Conservation (phyloP, 2,888 invertebrate species). For the Clivina fossor region DNA sequence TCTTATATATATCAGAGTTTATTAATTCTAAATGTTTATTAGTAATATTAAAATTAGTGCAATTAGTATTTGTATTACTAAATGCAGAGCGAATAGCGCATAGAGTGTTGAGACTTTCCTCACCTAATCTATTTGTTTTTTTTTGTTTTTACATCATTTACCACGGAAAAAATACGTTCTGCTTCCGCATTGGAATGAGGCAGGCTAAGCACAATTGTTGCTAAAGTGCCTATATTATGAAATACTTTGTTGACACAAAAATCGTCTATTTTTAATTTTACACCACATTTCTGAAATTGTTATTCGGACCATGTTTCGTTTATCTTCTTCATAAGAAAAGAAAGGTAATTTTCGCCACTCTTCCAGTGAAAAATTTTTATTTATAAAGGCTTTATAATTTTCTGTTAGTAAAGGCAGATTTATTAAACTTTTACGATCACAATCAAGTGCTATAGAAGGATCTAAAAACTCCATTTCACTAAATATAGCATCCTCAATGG, state of each 20-base stretch:
- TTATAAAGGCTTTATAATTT: not conserved
- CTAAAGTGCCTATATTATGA: conserved; percentile 2
- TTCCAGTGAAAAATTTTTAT: not conserved
- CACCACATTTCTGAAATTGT: not conserved
- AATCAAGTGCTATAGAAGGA: not conserved
- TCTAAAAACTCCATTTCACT: not conserved
- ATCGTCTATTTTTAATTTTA: conserved; percentile 5
- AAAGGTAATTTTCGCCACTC: conserved; percentile 6
- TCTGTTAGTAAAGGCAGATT: not conserved
- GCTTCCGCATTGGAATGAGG: not conserved
- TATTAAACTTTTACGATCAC: not conserved
- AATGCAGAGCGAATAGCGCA: too few relatives aligned
- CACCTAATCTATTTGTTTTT: conserved; percentile 12
- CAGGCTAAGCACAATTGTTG: not conserved
- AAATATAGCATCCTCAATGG: not conserved
- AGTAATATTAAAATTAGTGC: too few relatives aligned
- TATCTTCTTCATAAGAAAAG: not conserved
- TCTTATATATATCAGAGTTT: too few relatives aligned
- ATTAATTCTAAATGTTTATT: too few relatives aligned
- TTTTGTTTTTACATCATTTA: not conserved
- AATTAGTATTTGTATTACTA: too few relatives aligned
- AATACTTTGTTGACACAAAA: not conserved
- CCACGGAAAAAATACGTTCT: not conserved
- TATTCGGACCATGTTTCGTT: not conserved
- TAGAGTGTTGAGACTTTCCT: too few relatives aligned